These are phyloP conservation scores for Myiozetetes cayanensis DNA, from an alignment of 2,113 vertebrate genomes.

Conservation along the genomic window DNA sequence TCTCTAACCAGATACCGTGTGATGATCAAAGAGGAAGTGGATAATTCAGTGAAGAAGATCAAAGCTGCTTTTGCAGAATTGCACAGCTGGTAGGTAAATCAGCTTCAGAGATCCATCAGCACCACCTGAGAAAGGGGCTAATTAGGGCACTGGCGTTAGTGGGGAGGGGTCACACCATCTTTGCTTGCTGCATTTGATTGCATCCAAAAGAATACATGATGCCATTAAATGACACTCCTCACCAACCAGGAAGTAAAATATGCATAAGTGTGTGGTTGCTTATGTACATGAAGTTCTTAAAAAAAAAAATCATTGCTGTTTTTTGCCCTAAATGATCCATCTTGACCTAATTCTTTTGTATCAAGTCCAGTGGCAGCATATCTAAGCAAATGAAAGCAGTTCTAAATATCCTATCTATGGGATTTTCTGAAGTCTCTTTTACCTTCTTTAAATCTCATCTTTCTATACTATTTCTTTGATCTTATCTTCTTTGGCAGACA, in stretches of 20 bases:
- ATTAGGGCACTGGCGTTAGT: background rate
- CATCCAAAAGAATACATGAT: background rate
- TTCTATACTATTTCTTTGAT: background rate
- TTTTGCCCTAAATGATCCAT: background rate
- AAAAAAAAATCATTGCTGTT: background rate
- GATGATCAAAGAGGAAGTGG: conserved; percentile 83
- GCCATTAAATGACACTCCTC: background rate
- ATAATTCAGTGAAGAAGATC: conserved; percentile 82
- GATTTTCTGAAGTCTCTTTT: background rate
- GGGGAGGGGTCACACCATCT: background rate
- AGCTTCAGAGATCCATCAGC: background rate
- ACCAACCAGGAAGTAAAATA: background rate
- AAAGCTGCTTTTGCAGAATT: conserved; percentile 82
- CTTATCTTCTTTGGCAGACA: background rate
- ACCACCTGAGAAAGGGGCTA: background rate
- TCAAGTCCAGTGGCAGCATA: background rate
- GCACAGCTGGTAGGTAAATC: conserved; percentile 76
- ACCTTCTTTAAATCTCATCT: background rate
- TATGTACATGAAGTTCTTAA: background rate
- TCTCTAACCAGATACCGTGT: conserved; percentile 80
- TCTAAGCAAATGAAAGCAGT: background rate
- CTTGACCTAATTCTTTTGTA: background rate
- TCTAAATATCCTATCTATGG: background rate
- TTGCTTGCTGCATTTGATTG: background rate
- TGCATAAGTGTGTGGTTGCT: background rate